Evolutionary conservation across 1,140 invertebrate genomes (phyloP).

Genomic region (Eciton burchellii): DNA sequence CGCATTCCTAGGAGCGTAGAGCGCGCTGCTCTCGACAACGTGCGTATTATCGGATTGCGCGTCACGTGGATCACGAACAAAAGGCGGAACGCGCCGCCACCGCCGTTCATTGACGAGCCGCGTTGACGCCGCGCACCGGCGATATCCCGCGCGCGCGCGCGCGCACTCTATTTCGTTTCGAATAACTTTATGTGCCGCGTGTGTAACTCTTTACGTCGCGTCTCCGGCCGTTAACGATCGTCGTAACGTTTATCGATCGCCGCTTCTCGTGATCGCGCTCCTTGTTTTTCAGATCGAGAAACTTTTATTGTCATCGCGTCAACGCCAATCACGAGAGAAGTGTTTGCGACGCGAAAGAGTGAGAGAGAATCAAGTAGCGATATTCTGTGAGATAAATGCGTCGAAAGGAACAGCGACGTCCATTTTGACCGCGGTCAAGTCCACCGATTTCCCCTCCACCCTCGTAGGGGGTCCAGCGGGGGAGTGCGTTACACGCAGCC

Average conservation of each 20-base stretch:
- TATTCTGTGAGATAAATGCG: background rate
- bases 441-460: no score
- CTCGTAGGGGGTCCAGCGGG: background rate
- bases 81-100: conserved; percentile 31
- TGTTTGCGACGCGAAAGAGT: background rate
- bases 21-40: conserved; percentile 10
- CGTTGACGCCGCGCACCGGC: conserved; percentile 21
- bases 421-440: conserved; percentile 52
- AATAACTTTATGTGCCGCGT: background rate
- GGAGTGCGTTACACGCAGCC: conserved; percentile 38
- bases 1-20: no score
- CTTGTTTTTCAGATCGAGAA: no score
- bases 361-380: background rate
- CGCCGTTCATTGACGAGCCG: conserved; percentile 51
- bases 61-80: conserved; percentile 53
- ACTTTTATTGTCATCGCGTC: no score
- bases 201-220: background rate
- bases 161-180: no score
- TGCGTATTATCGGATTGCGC: conserved; percentile 24
- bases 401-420: background rate
- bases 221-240: background rate
- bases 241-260: background rate
- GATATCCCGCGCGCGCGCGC: background rate
- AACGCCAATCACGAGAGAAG: no score
- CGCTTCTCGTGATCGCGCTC: no score